Evolutionary conservation across 2,797 vertebrate genomes (phyloP).

Genomic region (Molossus alvarezi): DNA sequence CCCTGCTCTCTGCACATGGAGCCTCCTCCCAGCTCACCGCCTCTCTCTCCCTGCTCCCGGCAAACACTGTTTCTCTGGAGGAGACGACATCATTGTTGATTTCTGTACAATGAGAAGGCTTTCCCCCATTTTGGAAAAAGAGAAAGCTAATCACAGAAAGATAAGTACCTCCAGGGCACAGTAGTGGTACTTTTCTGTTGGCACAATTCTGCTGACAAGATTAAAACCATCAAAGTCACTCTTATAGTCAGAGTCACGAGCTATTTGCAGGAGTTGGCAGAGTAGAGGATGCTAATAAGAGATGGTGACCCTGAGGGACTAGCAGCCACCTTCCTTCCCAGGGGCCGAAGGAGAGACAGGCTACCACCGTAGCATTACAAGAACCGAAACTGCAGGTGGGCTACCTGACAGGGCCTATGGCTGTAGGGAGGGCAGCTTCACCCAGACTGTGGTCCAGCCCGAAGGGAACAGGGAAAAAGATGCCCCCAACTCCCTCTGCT

Average conservation of each 20-base stretch:
- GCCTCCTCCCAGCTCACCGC: neutral
- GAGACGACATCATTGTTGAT: neutral
- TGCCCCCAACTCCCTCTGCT: neutral
- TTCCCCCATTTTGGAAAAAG: neutral
- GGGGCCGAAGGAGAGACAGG: neutral
- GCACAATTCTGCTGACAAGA: neutral
- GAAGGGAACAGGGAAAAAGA: neutral
- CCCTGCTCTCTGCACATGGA: neutral
- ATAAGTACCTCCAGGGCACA: neutral
- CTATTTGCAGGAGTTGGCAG: neutral
- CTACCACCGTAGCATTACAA: fast-evolving
- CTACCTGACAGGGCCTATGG: neutral
- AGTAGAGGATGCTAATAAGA: neutral
- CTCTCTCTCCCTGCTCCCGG: neutral
- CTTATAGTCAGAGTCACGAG: neutral
- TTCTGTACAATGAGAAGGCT: neutral
- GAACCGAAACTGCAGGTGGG: neutral
- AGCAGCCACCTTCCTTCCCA: neutral
- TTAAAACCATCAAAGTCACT: neutral
- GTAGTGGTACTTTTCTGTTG: neutral
- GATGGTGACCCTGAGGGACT: neutral
- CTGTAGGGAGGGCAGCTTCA: neutral
- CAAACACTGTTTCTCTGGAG: neutral
- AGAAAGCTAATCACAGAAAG: neutral
- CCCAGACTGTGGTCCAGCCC: neutral